Evolutionary conservation across 2,113 vertebrate genomes (phyloP).

Genomic region (Psophia crepitans): DNA sequence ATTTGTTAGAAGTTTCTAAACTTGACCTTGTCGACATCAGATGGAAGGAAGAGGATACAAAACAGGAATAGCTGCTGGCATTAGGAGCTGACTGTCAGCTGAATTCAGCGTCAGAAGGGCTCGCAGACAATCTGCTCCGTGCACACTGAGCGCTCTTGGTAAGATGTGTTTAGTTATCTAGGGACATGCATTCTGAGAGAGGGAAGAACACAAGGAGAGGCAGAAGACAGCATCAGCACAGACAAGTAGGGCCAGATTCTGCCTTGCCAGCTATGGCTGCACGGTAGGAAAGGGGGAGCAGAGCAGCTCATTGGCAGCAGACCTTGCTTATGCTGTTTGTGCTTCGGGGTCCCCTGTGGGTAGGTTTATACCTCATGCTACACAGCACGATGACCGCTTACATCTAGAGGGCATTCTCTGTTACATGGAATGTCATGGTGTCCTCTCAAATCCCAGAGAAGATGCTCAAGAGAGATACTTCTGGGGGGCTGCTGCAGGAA

Average conservation of each 20-base stretch:
- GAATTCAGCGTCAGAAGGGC: neutral
- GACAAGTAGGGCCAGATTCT: neutral
- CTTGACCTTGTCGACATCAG: constrained; percentile 21
- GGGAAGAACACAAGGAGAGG: neutral
- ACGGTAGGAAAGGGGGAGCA: rapidly evolving
- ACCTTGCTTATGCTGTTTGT: neutral
- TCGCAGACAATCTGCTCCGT: neutral
- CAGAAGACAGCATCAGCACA: neutral
- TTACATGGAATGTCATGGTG: neutral
- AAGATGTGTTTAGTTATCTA: neutral
- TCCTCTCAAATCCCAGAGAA: neutral
- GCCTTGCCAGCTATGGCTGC: neutral
- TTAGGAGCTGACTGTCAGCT: constrained; percentile 37
- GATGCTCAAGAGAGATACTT: neutral
- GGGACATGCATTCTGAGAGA: neutral
- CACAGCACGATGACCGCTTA: neutral
- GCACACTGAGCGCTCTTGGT: neutral
- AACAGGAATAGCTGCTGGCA: constrained; percentile 46
- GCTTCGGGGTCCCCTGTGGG: neutral
- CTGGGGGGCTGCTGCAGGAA: neutral
- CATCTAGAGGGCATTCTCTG: neutral
- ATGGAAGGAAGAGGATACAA: neutral
- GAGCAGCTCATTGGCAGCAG: neutral
- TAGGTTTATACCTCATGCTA: neutral
- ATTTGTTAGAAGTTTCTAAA: constrained; percentile 39